Percentiles rank a stretch among this genome's conserved stretches.
These are phyloP conservation scores for Hirundichthys speculiger DNA, from an alignment of 2,113 vertebrate species.

Conservation along the genomic window DNA sequence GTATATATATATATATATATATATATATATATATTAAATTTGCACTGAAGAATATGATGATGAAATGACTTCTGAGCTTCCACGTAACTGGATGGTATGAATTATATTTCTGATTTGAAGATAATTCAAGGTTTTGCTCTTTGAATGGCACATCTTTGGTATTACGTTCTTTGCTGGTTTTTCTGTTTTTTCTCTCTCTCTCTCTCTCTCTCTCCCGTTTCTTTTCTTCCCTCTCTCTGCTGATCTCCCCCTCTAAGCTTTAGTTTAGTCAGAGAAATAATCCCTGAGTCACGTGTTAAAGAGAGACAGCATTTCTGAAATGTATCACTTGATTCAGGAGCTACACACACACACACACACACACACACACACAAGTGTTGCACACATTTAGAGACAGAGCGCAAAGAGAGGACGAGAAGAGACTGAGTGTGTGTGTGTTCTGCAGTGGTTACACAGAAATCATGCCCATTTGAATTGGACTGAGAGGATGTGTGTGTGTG, in stretches of 20 bases:
- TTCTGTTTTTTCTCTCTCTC: not conserved
- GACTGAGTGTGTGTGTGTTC: too few species aligned
- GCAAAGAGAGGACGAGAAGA: too few species aligned
- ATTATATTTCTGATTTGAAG: too few species aligned
- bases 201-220: not conserved
- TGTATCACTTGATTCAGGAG: conserved; percentile 34
- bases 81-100: too few species aligned
- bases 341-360: conserved; percentile 11
- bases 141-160: not conserved
- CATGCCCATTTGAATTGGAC: conserved; percentile 16
- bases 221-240: conserved; percentile 9
- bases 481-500: not conserved
- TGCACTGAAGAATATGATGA: too few species aligned
- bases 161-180: not conserved
- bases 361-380: not conserved
- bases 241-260: conserved; percentile 32
- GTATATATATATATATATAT: too few species aligned
- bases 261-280: conserved; percentile 63
- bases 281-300: conserved; percentile 61
- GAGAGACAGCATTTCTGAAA: conserved; percentile 44
- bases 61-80: too few species aligned
- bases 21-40: too few species aligned
- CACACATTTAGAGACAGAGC: too few species aligned
- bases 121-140: not conserved
- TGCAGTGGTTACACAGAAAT: conserved; percentile 15